Conservation (phyloP, 2,888 invertebrate species). For the Patella caerulea region DNA sequence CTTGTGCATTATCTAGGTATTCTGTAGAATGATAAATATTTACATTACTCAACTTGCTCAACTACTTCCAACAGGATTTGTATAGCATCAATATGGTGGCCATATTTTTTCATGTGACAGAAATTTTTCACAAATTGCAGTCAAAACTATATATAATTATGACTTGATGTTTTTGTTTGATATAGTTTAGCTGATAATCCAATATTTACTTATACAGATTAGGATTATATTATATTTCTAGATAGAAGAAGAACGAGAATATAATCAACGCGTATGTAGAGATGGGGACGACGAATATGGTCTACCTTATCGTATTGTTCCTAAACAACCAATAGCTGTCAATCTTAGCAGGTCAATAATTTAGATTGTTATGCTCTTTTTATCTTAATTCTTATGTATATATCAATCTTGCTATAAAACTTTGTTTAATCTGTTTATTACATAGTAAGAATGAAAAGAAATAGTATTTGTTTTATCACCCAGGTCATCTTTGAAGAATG, state of each 20-base stretch:
- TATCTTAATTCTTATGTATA: background rate
- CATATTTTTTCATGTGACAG: background rate
- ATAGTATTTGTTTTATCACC: background rate
- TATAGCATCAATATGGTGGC: background rate
- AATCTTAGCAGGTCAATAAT: conserved; percentile 65
- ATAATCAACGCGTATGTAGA: conserved; percentile 61
- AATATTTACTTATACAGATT: background rate
- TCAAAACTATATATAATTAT: background rate
- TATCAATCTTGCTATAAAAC: background rate
- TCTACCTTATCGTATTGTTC: conserved; percentile 63
- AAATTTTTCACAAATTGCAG: background rate
- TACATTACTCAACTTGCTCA: too few species aligned
- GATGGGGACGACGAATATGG: conserved; percentile 63
- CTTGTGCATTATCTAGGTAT: too few species aligned
- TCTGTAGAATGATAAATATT: too few species aligned
- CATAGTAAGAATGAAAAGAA: background rate
- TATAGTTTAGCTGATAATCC: background rate
- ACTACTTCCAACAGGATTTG: too few species aligned
- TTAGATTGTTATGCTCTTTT: background rate
- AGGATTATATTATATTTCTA: conserved; percentile 27
- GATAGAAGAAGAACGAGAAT: conserved; percentile 68
- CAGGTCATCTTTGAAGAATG: conserved; percentile 67
- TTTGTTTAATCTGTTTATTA: background rate
- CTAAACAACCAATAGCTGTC: conserved; percentile 66
- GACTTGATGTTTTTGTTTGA: background rate